phyloP scores from a whole-genome alignment of 1,140 invertebrate species.

The Mercenaria mercenaria region DNA sequence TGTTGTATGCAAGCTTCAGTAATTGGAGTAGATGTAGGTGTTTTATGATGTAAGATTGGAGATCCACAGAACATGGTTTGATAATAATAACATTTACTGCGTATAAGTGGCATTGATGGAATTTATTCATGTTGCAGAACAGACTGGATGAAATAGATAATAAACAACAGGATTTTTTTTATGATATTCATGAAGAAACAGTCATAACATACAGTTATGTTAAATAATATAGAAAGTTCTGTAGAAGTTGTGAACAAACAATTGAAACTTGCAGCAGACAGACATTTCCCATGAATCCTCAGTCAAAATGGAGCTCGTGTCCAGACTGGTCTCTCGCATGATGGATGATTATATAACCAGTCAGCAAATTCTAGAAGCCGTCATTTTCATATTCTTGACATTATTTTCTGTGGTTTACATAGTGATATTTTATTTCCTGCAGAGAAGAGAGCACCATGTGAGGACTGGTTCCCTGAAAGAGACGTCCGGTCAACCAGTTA shows the following conservation, averaged over 20 bases:
- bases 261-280: background rate
- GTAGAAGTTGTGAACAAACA: background rate
- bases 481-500: slow-evolving; percentile 71
- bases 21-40: slow-evolving; percentile 19
- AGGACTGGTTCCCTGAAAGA: slow-evolving; percentile 77
- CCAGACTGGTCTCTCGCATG: slow-evolving; percentile 17
- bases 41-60: background rate
- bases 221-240: background rate
- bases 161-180: background rate
- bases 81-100: background rate
- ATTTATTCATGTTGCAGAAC: background rate
- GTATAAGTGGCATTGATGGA: background rate
- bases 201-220: background rate
- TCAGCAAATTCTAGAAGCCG: slow-evolving; percentile 1
- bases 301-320: slow-evolving; percentile 52
- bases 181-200: too few species aligned
- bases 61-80: background rate
- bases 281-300: slow-evolving; percentile 14
- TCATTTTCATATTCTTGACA: background rate
- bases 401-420: slow-evolving; percentile 62
- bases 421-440: slow-evolving; percentile 73
- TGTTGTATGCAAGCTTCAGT: slow-evolving; percentile 8
- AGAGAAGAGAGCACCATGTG: slow-evolving; percentile 79
- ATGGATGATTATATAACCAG: slow-evolving; percentile 51
- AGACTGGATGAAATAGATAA: background rate